Evolutionary conservation across 2,888 invertebrate genomes (phyloP), one percentile per base, ranked within the genome.

Genomic region (Drosophila pseudotalamancana): DNA sequence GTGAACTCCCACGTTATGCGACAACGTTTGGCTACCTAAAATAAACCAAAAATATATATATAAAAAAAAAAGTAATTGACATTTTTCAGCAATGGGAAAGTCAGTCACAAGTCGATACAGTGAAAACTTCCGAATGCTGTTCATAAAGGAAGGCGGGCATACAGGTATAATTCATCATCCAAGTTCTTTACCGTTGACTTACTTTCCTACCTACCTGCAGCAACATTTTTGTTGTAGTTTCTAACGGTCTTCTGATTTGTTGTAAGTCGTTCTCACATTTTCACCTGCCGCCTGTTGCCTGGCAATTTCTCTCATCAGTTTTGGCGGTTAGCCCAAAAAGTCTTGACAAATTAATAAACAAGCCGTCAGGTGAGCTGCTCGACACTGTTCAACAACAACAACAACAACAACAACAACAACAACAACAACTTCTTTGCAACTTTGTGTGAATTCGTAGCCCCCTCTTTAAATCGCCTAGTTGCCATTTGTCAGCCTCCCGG

Each of bases 341-440:
- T 75, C 86, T 82, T 82, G 81, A 82, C 81, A 82, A 82, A 82
- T 82, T 82, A 85, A 82, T 82, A 82, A 78, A 76, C 80, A 63
- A 77, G 79, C 72, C 66, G 72, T 81, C 85, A 77, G 65, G 69
- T 61, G 67, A 51, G 39, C 31, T 27, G 16, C 59, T 53, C 42
- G 35, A 39, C 66, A 51, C 59, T 62, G 64, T 56, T 40, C 32
- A 53, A 48, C 72, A 48, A 40, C n/a, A n/a, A n/a, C n/a, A n/a
- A n/a, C n/a, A n/a, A n/a, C n/a, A n/a, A n/a, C n/a, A n/a, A n/a
- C n/a, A n/a, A n/a, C n/a, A n/a, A n/a, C n/a, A n/a, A n/a, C n/a
- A n/a, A n/a, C n/a, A n/a, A n/a, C n/a, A n/a, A n/a, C n/a, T n/a
- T n/a, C 57, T 65, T 46, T 65, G 18, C 29, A 42, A 39, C 35